Base-by-base conservation (phyloP, 2,113 vertebrate genomes). In the Ceratotherium simum region DNA sequence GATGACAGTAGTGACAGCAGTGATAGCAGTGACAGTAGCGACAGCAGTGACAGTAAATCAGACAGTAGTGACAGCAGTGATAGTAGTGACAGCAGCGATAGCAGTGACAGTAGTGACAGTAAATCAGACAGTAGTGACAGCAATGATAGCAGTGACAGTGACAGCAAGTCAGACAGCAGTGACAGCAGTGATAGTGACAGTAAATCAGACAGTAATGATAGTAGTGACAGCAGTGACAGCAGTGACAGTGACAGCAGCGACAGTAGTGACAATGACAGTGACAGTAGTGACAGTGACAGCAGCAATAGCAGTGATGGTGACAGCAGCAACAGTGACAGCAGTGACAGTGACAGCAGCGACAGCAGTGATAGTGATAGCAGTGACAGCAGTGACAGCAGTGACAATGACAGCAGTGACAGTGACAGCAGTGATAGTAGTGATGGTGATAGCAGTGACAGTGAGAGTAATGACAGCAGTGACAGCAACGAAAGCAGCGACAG, bases 391-490 rank as follows among this genome's bases (percentile, higher is more conserved):
- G 36, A 85, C 0, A 92, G 69, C 0, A 95, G 39, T 39, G 39
- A 65, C 0, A 97, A 81, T 0, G 58, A 92, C 0, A 95, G 73
- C 0, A 81, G 78, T 0, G 29, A 78, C 0, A 88, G 79, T 0
- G 92, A 86, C 1, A 90, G 72, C 0, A 95, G 70, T 3, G 11
- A 72, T 0, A 88, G 69, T 0, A 79, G 58, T 0, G 62, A 56
- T 0, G 83, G 39, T 0, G 39, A 93, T 0, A 93, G 84, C 0
- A 82, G 56, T 0, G 33, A 88, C 0, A 82, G 56, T 0, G 33
- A 88, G 0, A 92, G 27, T 0, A 69, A 67, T 0, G 10, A 62
- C 0, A 78, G 42, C 0, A 67, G n/a, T 0, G 9, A 56, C 0
- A 94, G 91, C 0, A 72, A 46, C 0, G 64, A 96, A 4, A 75